Evolutionary conservation across 1,140 invertebrate species (phyloP).

Genomic region (Drosophila micromelanica): DNA sequence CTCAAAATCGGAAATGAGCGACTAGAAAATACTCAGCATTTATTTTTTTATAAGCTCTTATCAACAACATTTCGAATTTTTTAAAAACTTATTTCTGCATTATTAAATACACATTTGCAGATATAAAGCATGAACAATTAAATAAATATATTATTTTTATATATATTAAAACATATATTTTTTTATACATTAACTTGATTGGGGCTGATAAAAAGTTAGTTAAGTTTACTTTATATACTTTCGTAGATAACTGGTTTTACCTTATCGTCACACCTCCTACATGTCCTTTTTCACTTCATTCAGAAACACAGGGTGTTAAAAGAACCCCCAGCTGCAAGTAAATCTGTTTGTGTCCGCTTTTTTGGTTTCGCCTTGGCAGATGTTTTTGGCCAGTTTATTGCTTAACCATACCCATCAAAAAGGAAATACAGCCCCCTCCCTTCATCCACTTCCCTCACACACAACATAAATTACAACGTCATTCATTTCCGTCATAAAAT

Average conservation of each 20-base stretch:
- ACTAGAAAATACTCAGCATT: background rate
- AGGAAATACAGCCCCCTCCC: conserved; percentile 11
- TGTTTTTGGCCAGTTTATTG: conserved; percentile 49
- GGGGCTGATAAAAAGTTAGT: too few relatives aligned
- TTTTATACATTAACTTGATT: too few relatives aligned
- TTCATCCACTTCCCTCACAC: conserved; percentile 3
- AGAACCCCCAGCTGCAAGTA: conserved; percentile 47
- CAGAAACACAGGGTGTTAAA: background rate
- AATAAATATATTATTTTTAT: too few relatives aligned
- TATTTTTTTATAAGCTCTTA: too few relatives aligned
- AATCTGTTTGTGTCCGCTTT: conserved; percentile 47
- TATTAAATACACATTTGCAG: too few relatives aligned
- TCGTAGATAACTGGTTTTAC: background rate
- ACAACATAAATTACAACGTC: conserved; percentile 76
- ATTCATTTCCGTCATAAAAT: conserved; percentile 81
- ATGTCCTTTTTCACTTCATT: too few relatives aligned
- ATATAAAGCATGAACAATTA: too few relatives aligned
- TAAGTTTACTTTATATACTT: too few relatives aligned
- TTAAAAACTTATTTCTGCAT: too few relatives aligned
- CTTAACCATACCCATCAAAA: conserved; percentile 14
- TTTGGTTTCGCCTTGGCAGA: conserved; percentile 48
- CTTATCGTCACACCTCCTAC: background rate
- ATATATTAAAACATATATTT: too few relatives aligned
- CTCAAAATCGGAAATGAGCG: background rate
- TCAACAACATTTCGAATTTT: too few relatives aligned